Conservation (phyloP, 2,888 invertebrate species). For the Rotaria macrura region DNA sequence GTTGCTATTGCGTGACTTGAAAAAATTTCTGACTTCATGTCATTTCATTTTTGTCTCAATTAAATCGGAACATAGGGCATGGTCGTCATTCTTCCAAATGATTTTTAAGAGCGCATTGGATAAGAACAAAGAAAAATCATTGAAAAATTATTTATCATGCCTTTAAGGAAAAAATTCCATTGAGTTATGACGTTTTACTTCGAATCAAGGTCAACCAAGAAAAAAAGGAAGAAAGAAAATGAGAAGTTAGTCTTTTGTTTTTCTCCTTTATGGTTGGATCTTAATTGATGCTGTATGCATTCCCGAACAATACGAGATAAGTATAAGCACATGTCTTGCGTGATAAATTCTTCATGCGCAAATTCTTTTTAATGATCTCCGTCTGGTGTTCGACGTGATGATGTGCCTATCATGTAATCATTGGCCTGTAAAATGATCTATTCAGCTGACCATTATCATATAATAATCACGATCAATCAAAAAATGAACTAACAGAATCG, state of each 20-base stretch:
- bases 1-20: neutral
- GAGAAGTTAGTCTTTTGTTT: too few relatives aligned
- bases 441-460: neutral
- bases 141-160: neutral
- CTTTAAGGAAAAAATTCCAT: neutral
- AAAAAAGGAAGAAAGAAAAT: too few relatives aligned
- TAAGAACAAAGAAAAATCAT: neutral
- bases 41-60: neutral
- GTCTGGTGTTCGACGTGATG: neutral
- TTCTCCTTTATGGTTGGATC: neutral
- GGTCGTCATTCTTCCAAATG: too few relatives aligned
- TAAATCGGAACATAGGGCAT: neutral
- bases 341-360: neutral
- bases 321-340: neutral
- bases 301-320: neutral
- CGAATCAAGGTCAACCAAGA: too few relatives aligned
- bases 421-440: neutral
- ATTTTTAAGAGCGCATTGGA: too few relatives aligned
- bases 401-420: slow-evolving; percentile 3
- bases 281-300: neutral
- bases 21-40: neutral
- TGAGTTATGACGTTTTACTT: neutral
- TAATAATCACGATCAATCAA: neutral
- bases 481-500: too few relatives aligned
- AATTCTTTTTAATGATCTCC: neutral